Base-by-base conservation (phyloP, 2,888 invertebrate genomes). In the Synanthedon vespiformis region DNA sequence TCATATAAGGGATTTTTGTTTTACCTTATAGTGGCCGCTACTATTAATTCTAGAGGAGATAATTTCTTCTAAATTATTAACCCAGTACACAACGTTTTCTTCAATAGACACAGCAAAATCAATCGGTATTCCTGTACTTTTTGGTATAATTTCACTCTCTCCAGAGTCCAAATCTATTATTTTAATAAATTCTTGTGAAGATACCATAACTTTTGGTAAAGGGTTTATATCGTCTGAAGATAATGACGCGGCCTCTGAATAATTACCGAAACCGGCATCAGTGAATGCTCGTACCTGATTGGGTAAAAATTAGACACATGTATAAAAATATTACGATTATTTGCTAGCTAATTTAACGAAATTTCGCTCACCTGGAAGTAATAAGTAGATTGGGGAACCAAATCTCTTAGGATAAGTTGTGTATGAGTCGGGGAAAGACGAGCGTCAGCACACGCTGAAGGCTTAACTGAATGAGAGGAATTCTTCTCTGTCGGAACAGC, bases 71-170 rank as follows among this genome's bases (percentile, higher is more conserved):
- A 92, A 89, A 62, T 93, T 91, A 65, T 95, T 94, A 12, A 95
- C 90, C 96, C 96, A 97, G 63, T 93, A 93, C 4, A 95, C 84
- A 18, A 92, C 89, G 53, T 92, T 90, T 65, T 95, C 95, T 61
- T 90, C 90, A 3, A 92, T 90, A 44, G 92, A 85, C 56, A 90
- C 90, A 8, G 90, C 89, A 54, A 95, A 88, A 65, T 93, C 93
- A 10, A 92, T 87, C 0, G 94, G 93, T 53, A 91, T 91, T 6
- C 91, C 91, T 6, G 91, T 90, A 44, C 90, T 91, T 55, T 91
- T 89, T 10, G 92, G 76, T 49, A 91, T 81, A 1, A 87, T 90
- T 57, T 89, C 88, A 51, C 90, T 90, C 4, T 87, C 87, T 40
- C 91, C 89, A 2, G 91, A 89, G 65, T 96, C 96, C 59, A 95